These are phyloP conservation scores for Ceratoteleas bidentatus DNA, from an alignment of 1,140 invertebrate genomes.

Conservation along the genomic window DNA sequence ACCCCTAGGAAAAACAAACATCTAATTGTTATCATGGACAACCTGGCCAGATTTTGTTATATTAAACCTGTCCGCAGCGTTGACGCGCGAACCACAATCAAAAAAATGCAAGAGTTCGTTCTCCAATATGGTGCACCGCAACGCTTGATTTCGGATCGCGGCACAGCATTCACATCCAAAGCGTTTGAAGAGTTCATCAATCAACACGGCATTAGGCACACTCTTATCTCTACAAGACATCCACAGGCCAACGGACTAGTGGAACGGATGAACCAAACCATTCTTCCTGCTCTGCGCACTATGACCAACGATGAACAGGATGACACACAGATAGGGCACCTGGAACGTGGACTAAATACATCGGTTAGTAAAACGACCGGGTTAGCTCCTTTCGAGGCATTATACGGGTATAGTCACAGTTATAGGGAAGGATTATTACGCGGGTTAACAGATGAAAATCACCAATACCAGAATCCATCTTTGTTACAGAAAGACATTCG, in stretches of 20 bases:
- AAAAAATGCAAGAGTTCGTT: not conserved
- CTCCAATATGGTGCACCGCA: conserved; percentile 17
- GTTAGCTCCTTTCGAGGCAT: conserved; percentile 4
- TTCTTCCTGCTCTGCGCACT: conserved; percentile 26
- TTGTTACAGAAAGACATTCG: not conserved
- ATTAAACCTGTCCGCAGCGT: conserved; percentile 15
- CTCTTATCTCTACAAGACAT: conserved; percentile 64
- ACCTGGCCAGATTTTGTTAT: conserved; percentile 9
- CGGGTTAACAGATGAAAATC: conserved; percentile 5
- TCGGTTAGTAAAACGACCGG: conserved; percentile 25
- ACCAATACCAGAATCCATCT: conserved; percentile 1
- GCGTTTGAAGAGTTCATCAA: conserved; percentile 33
- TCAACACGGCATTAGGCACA: conserved; percentile 59
- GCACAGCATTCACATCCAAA: conserved; percentile 61
- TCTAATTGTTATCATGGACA: conserved; percentile 34
- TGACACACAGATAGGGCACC: not conserved
- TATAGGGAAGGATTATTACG: conserved; percentile 17
- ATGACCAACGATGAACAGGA: conserved; percentile 14
- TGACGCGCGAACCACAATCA: conserved; percentile 11
- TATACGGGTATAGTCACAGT: conserved; percentile 28
- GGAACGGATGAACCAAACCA: conserved; percentile 53
- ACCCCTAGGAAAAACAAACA: conserved; percentile 12
- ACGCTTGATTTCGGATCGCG: conserved; percentile 62
- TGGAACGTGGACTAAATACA: conserved; percentile 18
- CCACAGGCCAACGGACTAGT: conserved; percentile 69